Conservation (phyloP, 2,888 invertebrate genomes). For the Onchidella celtica region DNA sequence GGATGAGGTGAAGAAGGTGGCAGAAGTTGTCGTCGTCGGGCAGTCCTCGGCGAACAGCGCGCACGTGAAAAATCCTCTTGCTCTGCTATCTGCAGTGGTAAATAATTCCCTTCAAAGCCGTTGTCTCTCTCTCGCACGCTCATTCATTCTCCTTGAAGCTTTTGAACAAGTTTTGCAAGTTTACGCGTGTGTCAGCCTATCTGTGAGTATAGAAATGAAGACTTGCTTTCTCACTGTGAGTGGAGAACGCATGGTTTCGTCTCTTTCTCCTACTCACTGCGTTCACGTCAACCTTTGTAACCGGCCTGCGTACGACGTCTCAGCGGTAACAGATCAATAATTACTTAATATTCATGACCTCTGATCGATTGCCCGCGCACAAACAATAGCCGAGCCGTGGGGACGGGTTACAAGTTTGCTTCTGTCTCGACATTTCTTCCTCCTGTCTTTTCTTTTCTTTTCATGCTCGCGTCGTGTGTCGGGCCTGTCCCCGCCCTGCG, state of each 20-base stretch:
- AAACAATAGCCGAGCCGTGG: constrained; percentile 24
- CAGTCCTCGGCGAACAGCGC: no score
- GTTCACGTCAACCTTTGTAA: constrained; percentile 4
- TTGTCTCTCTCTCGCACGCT: not conserved
- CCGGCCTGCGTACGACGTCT: not conserved
- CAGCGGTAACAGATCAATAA: constrained; percentile 19
- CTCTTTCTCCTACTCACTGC: constrained; percentile 17
- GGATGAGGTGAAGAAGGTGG: no score
- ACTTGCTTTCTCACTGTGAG: no score
- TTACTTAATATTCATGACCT: constrained; percentile 44
- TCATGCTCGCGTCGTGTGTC: no score
- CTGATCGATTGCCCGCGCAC: constrained; percentile 16
- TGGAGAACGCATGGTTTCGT: constrained; percentile 22
- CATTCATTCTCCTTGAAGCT: not conserved
- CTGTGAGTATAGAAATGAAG: no score
- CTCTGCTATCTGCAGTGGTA: no score
- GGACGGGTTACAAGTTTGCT: constrained; percentile 12
- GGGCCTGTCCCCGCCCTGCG: no score
- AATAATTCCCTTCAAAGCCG: no score
- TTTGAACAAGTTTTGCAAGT: not conserved
- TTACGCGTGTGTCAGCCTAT: constrained; percentile 8
- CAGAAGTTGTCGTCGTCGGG: no score
- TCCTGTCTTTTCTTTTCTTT: no score
- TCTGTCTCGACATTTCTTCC: no score
- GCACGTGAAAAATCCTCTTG: no score